These are phyloP conservation scores for Meteorus cinctellus DNA, from an alignment of 2,888 invertebrate genomes.

Conservation along the genomic window DNA sequence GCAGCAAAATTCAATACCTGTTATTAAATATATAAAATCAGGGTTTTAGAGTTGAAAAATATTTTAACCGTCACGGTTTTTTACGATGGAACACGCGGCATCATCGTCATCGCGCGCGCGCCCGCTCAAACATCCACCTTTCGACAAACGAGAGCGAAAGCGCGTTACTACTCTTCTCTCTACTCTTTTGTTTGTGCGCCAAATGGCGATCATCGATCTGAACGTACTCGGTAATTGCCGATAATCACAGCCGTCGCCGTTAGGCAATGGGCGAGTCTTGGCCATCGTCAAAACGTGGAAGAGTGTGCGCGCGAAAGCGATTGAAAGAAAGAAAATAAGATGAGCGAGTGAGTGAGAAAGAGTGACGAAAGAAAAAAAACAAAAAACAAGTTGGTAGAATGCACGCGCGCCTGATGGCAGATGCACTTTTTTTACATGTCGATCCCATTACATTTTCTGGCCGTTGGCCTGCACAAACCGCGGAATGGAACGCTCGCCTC, in stretches of 20 bases:
- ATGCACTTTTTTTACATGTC: conserved; percentile 55
- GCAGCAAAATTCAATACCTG: conserved; percentile 53
- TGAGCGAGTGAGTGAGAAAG: neutral
- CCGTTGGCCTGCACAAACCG: conserved; percentile 32
- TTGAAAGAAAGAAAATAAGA: conserved; percentile 11
- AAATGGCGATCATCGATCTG: conserved; percentile 46
- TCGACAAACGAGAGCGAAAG: conserved; percentile 47
- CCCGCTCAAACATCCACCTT: conserved; percentile 59
- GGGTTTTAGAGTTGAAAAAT: conserved; percentile 59
- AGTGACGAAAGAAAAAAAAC: conserved; percentile 17
- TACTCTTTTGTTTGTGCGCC: conserved; percentile 29
- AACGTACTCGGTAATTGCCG: conserved; percentile 57
- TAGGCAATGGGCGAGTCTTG: conserved; percentile 50
- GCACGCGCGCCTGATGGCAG: conserved; percentile 53
- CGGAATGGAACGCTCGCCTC: conserved; percentile 38
- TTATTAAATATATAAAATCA: conserved; percentile 50
- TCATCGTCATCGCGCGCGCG: conserved; percentile 39
- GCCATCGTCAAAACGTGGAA: conserved; percentile 7
- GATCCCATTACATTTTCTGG: conserved; percentile 44
- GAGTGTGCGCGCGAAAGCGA: conserved; percentile 36
- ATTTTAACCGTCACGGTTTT: conserved; percentile 59
- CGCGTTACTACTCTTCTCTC: neutral
- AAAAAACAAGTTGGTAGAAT: neutral
- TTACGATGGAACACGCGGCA: conserved; percentile 51
- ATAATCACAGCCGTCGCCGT: conserved; percentile 62